Evolutionary conservation across 64 coral and sea anemone species (phyloP).

Genomic region (Platygyra sinensis): DNA sequence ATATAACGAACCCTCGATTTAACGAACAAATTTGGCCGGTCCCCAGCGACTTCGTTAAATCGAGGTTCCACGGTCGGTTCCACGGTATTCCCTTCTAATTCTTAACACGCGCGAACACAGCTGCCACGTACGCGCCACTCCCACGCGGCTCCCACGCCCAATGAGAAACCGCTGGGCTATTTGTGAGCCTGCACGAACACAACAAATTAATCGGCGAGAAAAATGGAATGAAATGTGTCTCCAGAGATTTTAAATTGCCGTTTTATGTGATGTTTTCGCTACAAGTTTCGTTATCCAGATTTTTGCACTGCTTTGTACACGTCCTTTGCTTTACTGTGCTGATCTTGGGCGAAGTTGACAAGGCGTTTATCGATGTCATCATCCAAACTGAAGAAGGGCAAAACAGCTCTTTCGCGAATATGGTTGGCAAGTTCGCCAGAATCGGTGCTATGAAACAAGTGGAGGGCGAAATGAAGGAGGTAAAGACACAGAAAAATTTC

Average conservation of each 20-base stretch:
- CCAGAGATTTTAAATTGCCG: too few species aligned
- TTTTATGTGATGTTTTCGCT: slow-evolving; percentile 19
- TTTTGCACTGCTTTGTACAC: slow-evolving; percentile 3
- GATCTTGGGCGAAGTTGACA: slow-evolving; percentile 40
- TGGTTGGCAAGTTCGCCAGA: slow-evolving; percentile 30
- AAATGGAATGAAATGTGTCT: slow-evolving; percentile 1
- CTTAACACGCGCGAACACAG: not conserved
- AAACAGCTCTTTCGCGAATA: slow-evolving; percentile 13
- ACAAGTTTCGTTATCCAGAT: slow-evolving; percentile 30
- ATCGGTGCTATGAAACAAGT: slow-evolving; percentile 31
- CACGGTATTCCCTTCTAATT: too few species aligned
- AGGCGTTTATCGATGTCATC: slow-evolving; percentile 30
- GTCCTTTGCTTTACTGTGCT: slow-evolving; percentile 20
- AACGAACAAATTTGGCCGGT: too few species aligned
- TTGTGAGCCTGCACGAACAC: not conserved
- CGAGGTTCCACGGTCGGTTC: too few species aligned
- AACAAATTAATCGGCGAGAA: not conserved
- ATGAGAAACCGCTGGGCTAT: slow-evolving; percentile 3
- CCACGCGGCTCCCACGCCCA: not conserved
- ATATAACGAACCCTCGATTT: too few species aligned
- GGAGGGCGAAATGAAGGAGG: slow-evolving; percentile 27
- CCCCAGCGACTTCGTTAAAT: too few species aligned
- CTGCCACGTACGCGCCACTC: too few species aligned
- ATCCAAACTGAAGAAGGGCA: slow-evolving; percentile 27
- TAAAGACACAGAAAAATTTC: not conserved